Base-by-base conservation (phyloP, 2,113 vertebrate species). In the Dissostichus mawsoni region DNA sequence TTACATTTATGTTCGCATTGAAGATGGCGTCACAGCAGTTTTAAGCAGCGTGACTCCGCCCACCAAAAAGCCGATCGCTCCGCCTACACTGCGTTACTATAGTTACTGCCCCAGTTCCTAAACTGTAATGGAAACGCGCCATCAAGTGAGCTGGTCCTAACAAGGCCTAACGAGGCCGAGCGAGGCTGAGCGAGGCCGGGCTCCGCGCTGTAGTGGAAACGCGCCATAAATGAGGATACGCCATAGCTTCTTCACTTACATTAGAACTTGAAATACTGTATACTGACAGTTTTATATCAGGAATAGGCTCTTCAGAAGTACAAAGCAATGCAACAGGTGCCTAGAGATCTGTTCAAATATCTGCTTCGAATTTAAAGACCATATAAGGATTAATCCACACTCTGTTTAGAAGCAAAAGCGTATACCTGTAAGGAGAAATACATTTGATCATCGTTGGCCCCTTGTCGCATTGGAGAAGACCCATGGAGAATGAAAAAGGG, bases 251-350 rank as follows among this genome's bases (percentile, higher is more conserved):
- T 65, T 14, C 51, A 12, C 63, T 18, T 73, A 80, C 67, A 76
- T 59, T 36, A 20, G 29, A 65, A 56, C 62, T 48, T 82, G 68
- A 89, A 85, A 65, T 76, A 41, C 36, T 41, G 36, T 41, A 74
- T 57, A 73, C 72, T 85, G 90, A 91, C 89, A 88, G 76, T 75
- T 94, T 93, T 89, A 87, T 78, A 71, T 80, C 59, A 85, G 77
- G 58, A 76, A 47, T 65, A 52, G 59, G 72, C 74, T 65, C 52
- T 57, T 78, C 66, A 61, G 74, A 83, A 74, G 53, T 83, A 79
- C 82, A 86, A 90, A 88, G 74, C 74, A 65, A 89, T 85, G 76
- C 64, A 86, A 88, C 90, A 95, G 91, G 92, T 94, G 90, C 83
- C 58, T 79, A 83, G 56, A 89, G 64, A 74, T 83, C 71, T 59